Evolutionary conservation across 2,797 vertebrate genomes (phyloP).

Genomic region (Tokudaia muenninki): DNA sequence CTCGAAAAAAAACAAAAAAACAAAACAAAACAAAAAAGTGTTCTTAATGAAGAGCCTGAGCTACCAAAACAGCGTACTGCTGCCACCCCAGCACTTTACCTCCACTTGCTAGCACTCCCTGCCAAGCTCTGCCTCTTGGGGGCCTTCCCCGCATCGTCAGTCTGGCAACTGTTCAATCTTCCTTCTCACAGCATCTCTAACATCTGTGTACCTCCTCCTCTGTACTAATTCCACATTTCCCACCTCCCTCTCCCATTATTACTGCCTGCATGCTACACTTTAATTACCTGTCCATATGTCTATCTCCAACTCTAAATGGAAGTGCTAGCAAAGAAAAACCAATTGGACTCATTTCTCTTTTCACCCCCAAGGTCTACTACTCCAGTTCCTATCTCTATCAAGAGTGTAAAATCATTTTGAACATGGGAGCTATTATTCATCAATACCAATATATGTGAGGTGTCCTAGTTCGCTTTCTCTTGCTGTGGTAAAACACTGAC

Average conservation of each 20-base stretch:
- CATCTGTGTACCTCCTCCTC: neutral
- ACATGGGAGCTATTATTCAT: constrained; percentile 23
- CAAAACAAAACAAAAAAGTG: too few relatives aligned
- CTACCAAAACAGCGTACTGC: neutral
- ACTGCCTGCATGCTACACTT: neutral
- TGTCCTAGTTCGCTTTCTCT: neutral
- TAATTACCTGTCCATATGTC: constrained; percentile 15
- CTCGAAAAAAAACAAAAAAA: too few relatives aligned
- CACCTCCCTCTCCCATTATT: neutral
- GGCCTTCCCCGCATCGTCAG: neutral
- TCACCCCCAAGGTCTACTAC: neutral
- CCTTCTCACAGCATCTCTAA: neutral
- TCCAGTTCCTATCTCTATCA: constrained; percentile 11
- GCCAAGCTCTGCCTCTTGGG: constrained; percentile 27
- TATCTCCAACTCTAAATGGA: neutral
- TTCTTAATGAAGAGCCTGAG: neutral
- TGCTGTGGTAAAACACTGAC: neutral
- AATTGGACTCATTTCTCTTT: constrained; percentile 9
- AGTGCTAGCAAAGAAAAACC: constrained; percentile 43
- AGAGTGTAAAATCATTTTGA: constrained; percentile 60
- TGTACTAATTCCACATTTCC: neutral
- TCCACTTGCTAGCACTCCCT: neutral
- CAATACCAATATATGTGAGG: neutral
- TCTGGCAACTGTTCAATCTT: neutral
- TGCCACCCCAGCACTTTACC: neutral